These are phyloP conservation scores for Pocillopora grandis DNA, from an alignment of 92 coral and sea anemone species.

Conservation along the genomic window DNA sequence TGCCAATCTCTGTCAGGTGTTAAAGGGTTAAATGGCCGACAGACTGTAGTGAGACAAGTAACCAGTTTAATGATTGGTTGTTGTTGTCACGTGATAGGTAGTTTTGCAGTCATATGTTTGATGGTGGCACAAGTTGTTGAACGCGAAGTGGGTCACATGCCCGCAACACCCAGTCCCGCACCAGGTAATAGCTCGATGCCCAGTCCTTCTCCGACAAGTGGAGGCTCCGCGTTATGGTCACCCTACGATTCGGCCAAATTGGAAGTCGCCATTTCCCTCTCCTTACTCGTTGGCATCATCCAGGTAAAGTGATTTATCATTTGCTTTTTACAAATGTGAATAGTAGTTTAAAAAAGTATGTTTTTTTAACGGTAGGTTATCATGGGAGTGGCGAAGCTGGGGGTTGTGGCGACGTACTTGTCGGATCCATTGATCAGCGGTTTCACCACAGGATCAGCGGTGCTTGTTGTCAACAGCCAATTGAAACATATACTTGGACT, in stretches of 20 bases:
- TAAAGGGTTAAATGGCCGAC: neutral
- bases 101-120: slow-evolving; percentile 79
- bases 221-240: slow-evolving; percentile 52
- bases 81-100: slow-evolving; percentile 51
- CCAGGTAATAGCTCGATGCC: slow-evolving; percentile 34
- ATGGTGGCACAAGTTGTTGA: slow-evolving; percentile 80
- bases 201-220: slow-evolving; percentile 17
- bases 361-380: slow-evolving; percentile 51
- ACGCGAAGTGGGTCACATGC: slow-evolving; percentile 61
- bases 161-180: slow-evolving; percentile 25
- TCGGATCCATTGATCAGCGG: slow-evolving; percentile 96
- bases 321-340: neutral
- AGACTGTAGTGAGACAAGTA: neutral
- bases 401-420: slow-evolving; percentile 76
- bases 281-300: slow-evolving; percentile 88
- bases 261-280: slow-evolving; percentile 76
- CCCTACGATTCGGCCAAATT: slow-evolving; percentile 69
- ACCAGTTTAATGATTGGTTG: neutral
- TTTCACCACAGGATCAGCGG: slow-evolving; percentile 96
- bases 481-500: slow-evolving; percentile 79
- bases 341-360: neutral
- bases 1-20: no score
- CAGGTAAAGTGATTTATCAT: slow-evolving; percentile 56
- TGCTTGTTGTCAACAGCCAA: slow-evolving; percentile 80
- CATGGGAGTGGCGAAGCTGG: slow-evolving; percentile 84